Percentiles rank a stretch among this genome's conserved stretches.
These are phyloP conservation scores for Coturnix japonica DNA, from an alignment of 2,113 vertebrate genomes.

Conservation along the genomic window DNA sequence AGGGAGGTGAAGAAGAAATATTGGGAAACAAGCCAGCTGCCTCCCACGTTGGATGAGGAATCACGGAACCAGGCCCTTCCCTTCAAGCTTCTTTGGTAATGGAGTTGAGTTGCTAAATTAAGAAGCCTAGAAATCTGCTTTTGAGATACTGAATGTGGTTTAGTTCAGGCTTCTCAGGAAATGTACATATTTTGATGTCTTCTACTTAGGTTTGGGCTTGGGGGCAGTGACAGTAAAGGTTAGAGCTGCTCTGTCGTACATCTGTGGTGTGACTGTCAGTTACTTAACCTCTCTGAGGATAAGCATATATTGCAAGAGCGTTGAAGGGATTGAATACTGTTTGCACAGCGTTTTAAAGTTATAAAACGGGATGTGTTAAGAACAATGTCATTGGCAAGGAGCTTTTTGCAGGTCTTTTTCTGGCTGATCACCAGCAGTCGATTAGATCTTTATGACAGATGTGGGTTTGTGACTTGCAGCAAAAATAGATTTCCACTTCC, in stretches of 20 bases:
- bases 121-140: not conserved
- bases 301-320: not conserved
- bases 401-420: not conserved
- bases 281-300: not conserved
- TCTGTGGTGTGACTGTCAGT: not conserved
- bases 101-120: not conserved
- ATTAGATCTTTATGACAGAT: not conserved
- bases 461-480: too few species aligned
- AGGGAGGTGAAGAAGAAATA: not conserved
- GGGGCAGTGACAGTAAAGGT: slow-evolving; percentile 6
- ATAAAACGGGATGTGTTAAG: not conserved
- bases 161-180: not conserved
- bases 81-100: not conserved
- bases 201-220: not conserved
- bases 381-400: not conserved
- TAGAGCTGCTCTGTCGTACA: not conserved
- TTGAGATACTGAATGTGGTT: not conserved
- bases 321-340: slow-evolving; percentile 2
- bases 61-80: not conserved
- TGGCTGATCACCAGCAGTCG: not conserved
- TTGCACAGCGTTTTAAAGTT: not conserved
- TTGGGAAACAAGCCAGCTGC: not conserved
- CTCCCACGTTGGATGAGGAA: not conserved
- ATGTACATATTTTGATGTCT: not conserved
- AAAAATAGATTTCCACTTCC: not conserved